Conservation (phyloP, 2,888 invertebrate genomes). For the Scrobipalpa atriplicella region DNA sequence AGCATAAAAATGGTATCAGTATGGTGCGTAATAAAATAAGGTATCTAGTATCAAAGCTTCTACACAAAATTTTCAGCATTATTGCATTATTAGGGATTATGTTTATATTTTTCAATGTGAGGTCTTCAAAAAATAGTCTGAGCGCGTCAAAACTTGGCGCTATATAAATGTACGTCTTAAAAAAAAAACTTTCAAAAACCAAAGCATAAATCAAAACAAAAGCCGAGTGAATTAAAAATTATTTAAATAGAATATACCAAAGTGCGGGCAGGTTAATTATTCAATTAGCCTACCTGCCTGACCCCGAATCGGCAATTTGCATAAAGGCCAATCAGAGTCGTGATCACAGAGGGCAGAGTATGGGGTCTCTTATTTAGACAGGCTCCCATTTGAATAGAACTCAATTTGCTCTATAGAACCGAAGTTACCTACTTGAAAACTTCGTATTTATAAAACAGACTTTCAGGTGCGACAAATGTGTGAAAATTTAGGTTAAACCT, state of each 20-base stretch:
- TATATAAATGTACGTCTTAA: neutral
- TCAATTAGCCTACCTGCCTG: constrained; percentile 62
- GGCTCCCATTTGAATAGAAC: constrained; percentile 50
- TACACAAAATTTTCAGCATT: no score
- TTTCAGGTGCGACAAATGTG: no score
- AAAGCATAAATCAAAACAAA: neutral
- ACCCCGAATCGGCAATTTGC: constrained; percentile 62
- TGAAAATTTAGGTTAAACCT: no score
- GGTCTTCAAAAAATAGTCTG: no score
- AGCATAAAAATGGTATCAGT: no score
- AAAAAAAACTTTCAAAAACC: neutral
- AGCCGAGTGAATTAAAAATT: constrained; percentile 13
- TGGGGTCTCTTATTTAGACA: constrained; percentile 54
- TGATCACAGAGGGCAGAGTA: constrained; percentile 52
- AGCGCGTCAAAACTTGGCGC: no score
- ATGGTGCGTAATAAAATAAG: no score
- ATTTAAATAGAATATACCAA: constrained; percentile 34
- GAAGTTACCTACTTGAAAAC: constrained; percentile 27
- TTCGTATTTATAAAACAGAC: neutral
- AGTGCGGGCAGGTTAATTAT: constrained; percentile 69
- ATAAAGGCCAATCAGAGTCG: constrained; percentile 72
- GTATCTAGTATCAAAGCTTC: no score
- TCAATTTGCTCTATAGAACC: constrained; percentile 28
- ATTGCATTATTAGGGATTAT: no score
- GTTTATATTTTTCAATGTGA: no score